Conservation (phyloP, 1,140 invertebrate genomes). For the Atopsyche davidsoni region DNA sequence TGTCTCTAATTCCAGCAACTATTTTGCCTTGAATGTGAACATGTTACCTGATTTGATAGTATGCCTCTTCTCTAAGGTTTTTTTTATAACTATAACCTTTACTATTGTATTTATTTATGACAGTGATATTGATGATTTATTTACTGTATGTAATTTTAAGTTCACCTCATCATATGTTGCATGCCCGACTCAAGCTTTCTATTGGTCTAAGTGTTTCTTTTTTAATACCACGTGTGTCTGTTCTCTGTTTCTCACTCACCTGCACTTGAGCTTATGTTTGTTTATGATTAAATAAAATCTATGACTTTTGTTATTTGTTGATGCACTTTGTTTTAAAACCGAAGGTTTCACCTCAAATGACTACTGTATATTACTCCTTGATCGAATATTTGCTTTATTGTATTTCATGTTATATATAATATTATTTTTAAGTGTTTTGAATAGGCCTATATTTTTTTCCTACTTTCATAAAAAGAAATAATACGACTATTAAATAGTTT, state of each 20-base stretch:
- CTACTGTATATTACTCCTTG: no score
- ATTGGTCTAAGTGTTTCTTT: slow-evolving; percentile 18
- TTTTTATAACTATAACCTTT: slow-evolving; percentile 16
- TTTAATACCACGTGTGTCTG: slow-evolving; percentile 1
- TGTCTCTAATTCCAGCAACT: slow-evolving; percentile 27
- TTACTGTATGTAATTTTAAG: slow-evolving; percentile 19
- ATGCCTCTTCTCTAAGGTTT: slow-evolving; percentile 4
- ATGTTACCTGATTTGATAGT: slow-evolving; percentile 11
- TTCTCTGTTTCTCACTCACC: no score
- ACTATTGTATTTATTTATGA: slow-evolving; percentile 4
- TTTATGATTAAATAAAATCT: not conserved
- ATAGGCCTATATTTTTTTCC: not conserved
- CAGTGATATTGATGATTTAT: not conserved
- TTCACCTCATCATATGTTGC: slow-evolving; percentile 21
- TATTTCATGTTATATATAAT: no score
- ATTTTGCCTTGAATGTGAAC: slow-evolving; percentile 30
- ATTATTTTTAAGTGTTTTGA: not conserved
- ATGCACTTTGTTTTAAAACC: no score
- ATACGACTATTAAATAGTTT: no score
- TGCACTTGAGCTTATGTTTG: no score
- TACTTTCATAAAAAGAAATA: no score
- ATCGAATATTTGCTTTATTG: no score
- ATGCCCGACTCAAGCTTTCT: slow-evolving; percentile 27
- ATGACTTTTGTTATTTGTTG: no score
- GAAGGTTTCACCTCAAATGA: no score